These are phyloP conservation scores for Malurus alboscapulatus DNA, from an alignment of 2,113 vertebrate genomes.

Conservation along the genomic window DNA sequence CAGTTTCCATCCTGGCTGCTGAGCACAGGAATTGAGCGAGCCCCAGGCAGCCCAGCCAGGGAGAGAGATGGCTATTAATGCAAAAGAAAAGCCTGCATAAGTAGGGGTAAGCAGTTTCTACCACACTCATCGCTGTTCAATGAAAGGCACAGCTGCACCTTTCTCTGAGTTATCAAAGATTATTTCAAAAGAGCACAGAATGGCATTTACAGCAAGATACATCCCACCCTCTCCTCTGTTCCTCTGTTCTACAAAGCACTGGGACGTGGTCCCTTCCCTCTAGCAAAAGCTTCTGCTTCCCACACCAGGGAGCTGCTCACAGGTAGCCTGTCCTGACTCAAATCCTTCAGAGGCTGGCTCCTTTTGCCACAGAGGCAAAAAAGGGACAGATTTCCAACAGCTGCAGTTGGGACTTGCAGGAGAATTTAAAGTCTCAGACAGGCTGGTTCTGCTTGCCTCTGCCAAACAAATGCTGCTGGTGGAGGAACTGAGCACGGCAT, in stretches of 20 bases:
- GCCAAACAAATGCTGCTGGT: not conserved
- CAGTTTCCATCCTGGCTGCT: conserved; percentile 43
- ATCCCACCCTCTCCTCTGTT: not conserved
- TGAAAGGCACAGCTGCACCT: conserved; percentile 55
- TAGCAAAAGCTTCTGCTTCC: not conserved
- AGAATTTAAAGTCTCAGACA: not conserved
- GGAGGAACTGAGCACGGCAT: not conserved
- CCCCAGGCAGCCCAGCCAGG: conserved; percentile 10
- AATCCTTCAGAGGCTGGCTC: not conserved
- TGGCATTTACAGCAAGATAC: not conserved
- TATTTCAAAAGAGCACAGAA: not conserved
- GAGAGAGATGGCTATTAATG: conserved; percentile 18
- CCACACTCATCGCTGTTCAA: not conserved
- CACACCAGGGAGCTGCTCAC: not conserved
- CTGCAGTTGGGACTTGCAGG: not conserved
- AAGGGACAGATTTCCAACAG: not conserved
- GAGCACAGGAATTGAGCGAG: conserved; percentile 1
- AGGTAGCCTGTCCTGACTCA: not conserved
- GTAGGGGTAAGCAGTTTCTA: conserved; percentile 40
- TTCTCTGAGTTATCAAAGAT: conserved; percentile 44
- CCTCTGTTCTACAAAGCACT: not conserved
- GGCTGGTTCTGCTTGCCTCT: fast-evolving
- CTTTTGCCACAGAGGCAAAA: not conserved
- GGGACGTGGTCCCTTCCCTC: not conserved
- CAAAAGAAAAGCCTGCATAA: conserved; percentile 23